Evolutionary conservation across 2,797 vertebrate species (phyloP).

Genomic region (Labeo calbasu): DNA sequence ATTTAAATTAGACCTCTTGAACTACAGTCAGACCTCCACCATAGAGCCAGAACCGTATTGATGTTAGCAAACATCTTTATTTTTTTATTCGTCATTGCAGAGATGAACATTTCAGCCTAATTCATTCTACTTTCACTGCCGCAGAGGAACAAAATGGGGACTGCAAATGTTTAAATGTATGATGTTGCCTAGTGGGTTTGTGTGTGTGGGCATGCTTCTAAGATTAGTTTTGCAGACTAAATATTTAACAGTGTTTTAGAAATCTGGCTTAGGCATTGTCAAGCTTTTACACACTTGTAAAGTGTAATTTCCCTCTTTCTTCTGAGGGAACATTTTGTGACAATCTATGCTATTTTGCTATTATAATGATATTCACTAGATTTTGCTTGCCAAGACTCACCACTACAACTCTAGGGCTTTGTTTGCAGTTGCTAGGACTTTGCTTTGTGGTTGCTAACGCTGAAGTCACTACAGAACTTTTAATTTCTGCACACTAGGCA

Average conservation of each 20-base stretch:
- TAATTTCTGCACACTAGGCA: too few species aligned
- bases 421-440: neutral
- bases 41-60: neutral
- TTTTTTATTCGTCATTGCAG: neutral
- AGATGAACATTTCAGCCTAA: constrained; percentile 5
- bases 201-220: neutral
- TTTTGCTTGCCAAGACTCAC: neutral
- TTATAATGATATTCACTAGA: neutral
- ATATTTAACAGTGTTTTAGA: constrained; percentile 36
- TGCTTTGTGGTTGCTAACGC: neutral
- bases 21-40: constrained; percentile 11
- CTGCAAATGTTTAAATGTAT: constrained; percentile 1
- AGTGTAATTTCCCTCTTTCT: neutral
- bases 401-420: neutral
- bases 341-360: neutral
- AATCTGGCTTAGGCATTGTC: constrained; percentile 44
- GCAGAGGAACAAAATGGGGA: neutral
- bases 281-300: neutral
- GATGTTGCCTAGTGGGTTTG: constrained; percentile 6
- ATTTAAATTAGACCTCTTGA: constrained; percentile 28
- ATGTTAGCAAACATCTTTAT: constrained; percentile 6
- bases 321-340: neutral
- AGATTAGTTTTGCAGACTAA: constrained; percentile 52
- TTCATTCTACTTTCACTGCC: neutral
- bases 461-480: too few species aligned